Evolutionary conservation across 1,140 invertebrate species (phyloP), one percentile per base, ranked within the genome.

Genomic region (Zaprionus tsacasi): DNA sequence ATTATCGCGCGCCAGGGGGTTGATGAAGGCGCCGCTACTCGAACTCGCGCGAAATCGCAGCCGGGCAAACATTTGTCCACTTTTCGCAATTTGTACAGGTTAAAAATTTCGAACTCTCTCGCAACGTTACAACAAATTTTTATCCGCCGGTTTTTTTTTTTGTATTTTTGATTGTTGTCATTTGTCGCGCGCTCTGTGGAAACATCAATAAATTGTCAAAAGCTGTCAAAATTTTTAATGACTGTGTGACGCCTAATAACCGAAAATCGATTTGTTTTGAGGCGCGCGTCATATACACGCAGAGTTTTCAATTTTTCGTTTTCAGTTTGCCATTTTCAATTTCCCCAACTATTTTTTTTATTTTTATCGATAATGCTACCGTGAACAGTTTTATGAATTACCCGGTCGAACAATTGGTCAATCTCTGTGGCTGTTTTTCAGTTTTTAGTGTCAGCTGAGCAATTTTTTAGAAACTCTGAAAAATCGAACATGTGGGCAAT

Each of bases 141-240:
- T 68, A n/a, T 52, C 11, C 13, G 13, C 33, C n/a, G 11, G 45
- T 58, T 61, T 59, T 38, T 73, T 65, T 64, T 72, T 82, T 27
- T n/a, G n/a, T n/a, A n/a, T 57, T 65, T 64, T 38, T 73, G 58
- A 78, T 79, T 88, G 81, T 88, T 89, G 50, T 70, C 68, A 72
- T 85, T 89, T 85, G 85, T 78, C 81, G 83, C 56, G 80, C 76
- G 83, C 67, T 64, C n/a, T 33, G 61, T 21, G 50, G 63, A 56
- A 87, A 77, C 74, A 78, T 89, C 85, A 89, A 88, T 88, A 88
- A 88, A 88, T 88, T 88, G 85, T 74, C 63, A 89, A 88, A 88
- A 85, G 70, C 78, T 88, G 85, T 88, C 85, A 88, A 88, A 88
- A 88, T 85, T 85, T 88, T 85, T 89, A 88, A 88, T 89, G 85